A percentile compares a stretch with the other conserved stretches of the same genome.
These are phyloP conservation scores for Shargacucullia verbasci DNA, from an alignment of 2,888 invertebrate species.

Conservation along the genomic window DNA sequence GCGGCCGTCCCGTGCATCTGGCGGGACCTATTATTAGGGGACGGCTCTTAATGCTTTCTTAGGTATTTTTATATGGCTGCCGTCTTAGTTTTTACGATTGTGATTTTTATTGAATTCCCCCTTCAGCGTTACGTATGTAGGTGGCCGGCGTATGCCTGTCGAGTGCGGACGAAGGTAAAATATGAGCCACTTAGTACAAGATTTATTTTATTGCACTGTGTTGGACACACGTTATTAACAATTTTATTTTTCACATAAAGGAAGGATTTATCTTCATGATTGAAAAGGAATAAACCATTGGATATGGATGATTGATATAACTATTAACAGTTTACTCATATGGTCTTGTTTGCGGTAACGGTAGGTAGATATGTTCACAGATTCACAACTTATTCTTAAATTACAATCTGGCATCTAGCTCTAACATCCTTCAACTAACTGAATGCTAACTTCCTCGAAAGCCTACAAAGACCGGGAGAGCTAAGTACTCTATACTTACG, in stretches of 20 bases:
- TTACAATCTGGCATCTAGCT: not conserved
- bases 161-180: conserved; percentile 83
- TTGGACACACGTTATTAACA: conserved; percentile 69
- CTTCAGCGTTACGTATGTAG: conserved; percentile 68
- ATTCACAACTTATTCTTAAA: not conserved
- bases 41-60: conserved; percentile 87
- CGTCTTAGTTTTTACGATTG: conserved; percentile 88
- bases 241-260: conserved; percentile 68
- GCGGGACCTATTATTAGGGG: conserved; percentile 88
- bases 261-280: conserved; percentile 46
- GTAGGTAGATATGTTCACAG: not conserved
- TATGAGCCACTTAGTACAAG: conserved; percentile 81
- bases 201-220: conserved; percentile 85
- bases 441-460: conserved; percentile 41
- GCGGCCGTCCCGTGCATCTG: conserved; percentile 88
- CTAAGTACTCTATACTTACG: conserved; percentile 29
- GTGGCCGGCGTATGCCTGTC: conserved; percentile 74
- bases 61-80: conserved; percentile 87
- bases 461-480: conserved; percentile 52
- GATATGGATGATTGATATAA: not conserved
- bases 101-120: conserved; percentile 87
- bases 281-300: conserved; percentile 27
- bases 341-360: not conserved
- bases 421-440: too few species aligned
- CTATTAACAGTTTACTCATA: too few species aligned